phyloP scores from a whole-genome alignment of 2,797 vertebrate genomes.

The Urosaurus nigricauda region DNA sequence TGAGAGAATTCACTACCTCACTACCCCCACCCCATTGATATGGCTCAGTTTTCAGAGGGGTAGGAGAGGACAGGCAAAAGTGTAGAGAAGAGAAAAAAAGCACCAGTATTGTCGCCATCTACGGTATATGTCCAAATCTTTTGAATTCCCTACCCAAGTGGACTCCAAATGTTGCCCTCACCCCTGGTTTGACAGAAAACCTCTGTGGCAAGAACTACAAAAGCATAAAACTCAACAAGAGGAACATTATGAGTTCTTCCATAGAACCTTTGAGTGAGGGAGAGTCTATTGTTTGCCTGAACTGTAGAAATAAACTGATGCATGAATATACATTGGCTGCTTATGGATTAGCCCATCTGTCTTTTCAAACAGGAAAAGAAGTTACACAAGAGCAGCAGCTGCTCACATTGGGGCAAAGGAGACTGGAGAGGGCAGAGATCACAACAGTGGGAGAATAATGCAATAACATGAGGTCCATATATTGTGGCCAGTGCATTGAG shows the following conservation, averaged over 20 bases:
- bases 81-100: too few species aligned
- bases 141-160: background rate
- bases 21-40: background rate
- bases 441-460: background rate
- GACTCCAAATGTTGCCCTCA: background rate
- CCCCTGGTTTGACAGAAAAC: background rate
- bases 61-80: background rate
- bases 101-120: background rate
- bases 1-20: background rate
- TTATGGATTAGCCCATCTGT: slow-evolving; percentile 72
- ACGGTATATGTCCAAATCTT: background rate
- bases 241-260: too few species aligned
- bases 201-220: background rate
- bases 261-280: slow-evolving; percentile 54
- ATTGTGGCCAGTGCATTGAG: background rate
- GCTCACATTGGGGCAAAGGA: slow-evolving; percentile 36
- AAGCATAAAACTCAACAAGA: background rate
- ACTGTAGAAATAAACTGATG: slow-evolving; percentile 68
- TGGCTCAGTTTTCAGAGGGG: background rate
- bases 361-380: slow-evolving; percentile 64
- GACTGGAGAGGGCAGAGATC: background rate
- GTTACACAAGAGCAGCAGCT: slow-evolving; percentile 54
- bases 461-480: background rate
- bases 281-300: slow-evolving; percentile 59
- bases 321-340: slow-evolving; percentile 62